These are phyloP conservation scores for Hydrotaea cyrtoneurina DNA, from an alignment of 2,888 invertebrate genomes.

Conservation along the genomic window DNA sequence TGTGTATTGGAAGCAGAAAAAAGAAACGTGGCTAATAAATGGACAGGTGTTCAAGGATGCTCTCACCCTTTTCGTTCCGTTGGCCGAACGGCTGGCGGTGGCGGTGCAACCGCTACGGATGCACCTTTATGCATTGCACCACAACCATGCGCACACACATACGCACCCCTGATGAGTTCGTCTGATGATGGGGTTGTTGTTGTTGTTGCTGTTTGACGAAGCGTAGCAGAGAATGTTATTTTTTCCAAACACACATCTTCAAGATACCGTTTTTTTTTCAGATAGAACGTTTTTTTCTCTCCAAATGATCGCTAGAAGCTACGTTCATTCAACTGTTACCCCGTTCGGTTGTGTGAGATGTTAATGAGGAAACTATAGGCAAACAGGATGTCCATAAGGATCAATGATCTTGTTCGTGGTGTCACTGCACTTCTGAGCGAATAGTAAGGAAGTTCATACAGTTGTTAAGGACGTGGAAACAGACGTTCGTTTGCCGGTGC, in stretches of 20 bases:
- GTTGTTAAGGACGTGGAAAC: too few relatives aligned
- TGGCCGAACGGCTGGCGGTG: neutral
- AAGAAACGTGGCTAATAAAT: constrained; percentile 56
- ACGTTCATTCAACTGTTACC: constrained; percentile 74
- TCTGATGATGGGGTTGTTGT: constrained; percentile 58
- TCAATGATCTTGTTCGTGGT: neutral
- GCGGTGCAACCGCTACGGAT: constrained; percentile 71
- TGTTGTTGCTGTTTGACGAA: constrained; percentile 68
- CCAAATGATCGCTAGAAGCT: constrained; percentile 35
- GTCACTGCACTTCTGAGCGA: neutral
- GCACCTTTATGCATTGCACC: constrained; percentile 72
- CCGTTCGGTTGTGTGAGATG: neutral
- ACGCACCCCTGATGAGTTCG: too few relatives aligned
- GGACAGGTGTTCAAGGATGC: constrained; percentile 67
- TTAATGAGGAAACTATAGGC: neutral
- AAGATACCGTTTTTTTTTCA: constrained; percentile 69
- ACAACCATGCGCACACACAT: neutral
- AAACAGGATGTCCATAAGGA: neutral
- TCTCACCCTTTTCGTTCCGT: neutral
- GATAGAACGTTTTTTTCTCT: constrained; percentile 33
- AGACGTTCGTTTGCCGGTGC: too few relatives aligned
- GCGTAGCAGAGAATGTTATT: constrained; percentile 66
- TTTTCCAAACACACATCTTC: constrained; percentile 38
- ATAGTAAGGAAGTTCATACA: neutral
- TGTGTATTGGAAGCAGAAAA: constrained; percentile 41